Evolutionary conservation across 1,140 invertebrate genomes (phyloP), one percentile per base, ranked within the genome.

Genomic region (Orussus abietinus): DNA sequence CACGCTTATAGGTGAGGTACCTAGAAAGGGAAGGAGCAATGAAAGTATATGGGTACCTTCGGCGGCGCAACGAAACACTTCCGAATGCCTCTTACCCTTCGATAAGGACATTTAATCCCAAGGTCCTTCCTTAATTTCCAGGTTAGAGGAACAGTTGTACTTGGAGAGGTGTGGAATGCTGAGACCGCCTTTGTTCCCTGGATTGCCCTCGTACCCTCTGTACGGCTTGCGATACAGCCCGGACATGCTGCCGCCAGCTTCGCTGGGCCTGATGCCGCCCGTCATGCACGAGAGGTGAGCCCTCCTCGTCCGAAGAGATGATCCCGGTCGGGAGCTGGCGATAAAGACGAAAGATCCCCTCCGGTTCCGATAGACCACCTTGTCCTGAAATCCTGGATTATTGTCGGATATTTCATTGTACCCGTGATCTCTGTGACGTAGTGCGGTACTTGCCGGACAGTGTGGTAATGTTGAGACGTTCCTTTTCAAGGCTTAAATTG

Each of bases 111-210:
- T n/a, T 10, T 38, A 26, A 25, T 37, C 15, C n/a, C n/a, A n/a
- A n/a, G n/a, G n/a, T n/a, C n/a, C n/a, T n/a, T 33, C 25, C 5
- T 18, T 31, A 41, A 12, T 38, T 49, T 50, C 9, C 60, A 72
- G 81, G 55, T 74, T 86, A 68, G 84, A 86, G 66, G 87, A 89
- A 63, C 84, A 85, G 43, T 68, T 88, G 53, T 84, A 87, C 62
- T 75, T 88, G 62, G 86, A 89, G 64, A 76, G 85, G 46, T 84
- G 83, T 66, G 77, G 81, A 36, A 74, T 88, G 66, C 71, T 88
- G 51, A 79, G 85, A 49, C 75, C 78, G 22, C 76, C 81, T 38
- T 76, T 75, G 53, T 80, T 77, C 57, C 69, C 74, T 17, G 75
- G 75, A 32, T 68, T 79, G 45, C 70, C 74, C 20, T 65, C 69